Evolutionary conservation across 2,797 vertebrate species (phyloP).

Genomic region (Halcyon badia): DNA sequence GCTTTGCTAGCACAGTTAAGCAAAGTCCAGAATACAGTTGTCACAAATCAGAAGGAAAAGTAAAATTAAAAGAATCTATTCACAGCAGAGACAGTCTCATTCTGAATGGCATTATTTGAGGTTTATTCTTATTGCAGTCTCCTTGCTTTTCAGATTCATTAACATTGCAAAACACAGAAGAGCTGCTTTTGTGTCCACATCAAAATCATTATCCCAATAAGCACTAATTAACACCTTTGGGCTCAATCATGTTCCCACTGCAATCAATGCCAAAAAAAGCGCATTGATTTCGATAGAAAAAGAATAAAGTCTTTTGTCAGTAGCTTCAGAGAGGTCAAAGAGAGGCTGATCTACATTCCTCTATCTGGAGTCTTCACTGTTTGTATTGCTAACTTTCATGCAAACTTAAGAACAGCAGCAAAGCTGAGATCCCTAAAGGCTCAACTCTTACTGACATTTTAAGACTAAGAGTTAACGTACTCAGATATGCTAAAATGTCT

Average conservation of each 20-base stretch:
- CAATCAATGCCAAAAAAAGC: constrained; percentile 17
- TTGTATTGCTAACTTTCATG: background rate
- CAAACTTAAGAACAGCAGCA: background rate
- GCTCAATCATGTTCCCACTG: constrained; percentile 9
- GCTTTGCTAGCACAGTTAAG: background rate
- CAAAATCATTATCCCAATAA: constrained; percentile 41
- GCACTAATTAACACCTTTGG: constrained; percentile 59
- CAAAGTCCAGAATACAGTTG: background rate
- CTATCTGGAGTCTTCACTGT: background rate
- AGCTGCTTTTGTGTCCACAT: constrained; percentile 44
- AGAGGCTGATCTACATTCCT: background rate
- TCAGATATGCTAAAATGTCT: background rate
- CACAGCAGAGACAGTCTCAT: background rate
- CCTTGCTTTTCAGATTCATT: constrained; percentile 12
- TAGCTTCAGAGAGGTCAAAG: constrained; percentile 2
- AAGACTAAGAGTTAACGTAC: background rate
- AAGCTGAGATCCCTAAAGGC: background rate
- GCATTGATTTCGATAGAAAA: background rate
- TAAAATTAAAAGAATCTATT: background rate
- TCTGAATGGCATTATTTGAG: background rate
- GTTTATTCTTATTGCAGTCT: background rate
- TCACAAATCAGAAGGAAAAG: background rate
- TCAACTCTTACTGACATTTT: background rate
- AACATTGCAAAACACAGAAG: constrained; percentile 33
- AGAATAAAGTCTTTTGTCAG: background rate